Percentiles rank a stretch among this genome's conserved stretches.
phyloP scores from a whole-genome alignment of 2,113 vertebrate species.

The Grantiella picta region DNA sequence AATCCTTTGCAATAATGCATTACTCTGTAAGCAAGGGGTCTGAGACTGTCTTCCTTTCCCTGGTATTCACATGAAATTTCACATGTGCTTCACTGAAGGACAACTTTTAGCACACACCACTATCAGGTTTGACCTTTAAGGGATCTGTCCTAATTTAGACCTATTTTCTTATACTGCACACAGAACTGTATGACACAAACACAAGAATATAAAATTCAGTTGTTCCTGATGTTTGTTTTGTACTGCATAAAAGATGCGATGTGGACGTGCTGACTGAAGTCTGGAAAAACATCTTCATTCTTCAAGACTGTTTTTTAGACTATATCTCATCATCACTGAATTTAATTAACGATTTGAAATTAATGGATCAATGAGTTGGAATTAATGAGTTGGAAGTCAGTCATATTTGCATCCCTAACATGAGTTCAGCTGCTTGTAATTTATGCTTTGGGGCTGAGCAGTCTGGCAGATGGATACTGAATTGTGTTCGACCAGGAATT shows the following conservation, averaged over 20 bases:
- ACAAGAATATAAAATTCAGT: background rate
- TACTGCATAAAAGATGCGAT: background rate
- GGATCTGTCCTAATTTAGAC: background rate
- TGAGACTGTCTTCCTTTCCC: background rate
- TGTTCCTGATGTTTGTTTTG: background rate
- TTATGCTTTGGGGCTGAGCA: background rate
- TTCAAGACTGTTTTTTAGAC: background rate
- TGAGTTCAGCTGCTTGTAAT: background rate
- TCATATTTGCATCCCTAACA: background rate
- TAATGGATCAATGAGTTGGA: background rate
- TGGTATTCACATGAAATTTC: background rate
- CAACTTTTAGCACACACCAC: background rate
- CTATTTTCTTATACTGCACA: background rate
- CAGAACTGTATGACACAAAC: background rate
- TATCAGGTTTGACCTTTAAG: background rate
- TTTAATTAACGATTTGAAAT: background rate
- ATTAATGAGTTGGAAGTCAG: background rate
- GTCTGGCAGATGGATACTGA: background rate
- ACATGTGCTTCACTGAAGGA: background rate
- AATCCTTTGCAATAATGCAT: background rate
- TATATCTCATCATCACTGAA: background rate
- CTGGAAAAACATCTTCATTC: background rate
- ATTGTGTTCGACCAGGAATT: background rate
- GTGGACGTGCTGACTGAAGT: background rate
- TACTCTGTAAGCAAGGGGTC: background rate